These are phyloP conservation scores for Meteorus colon DNA, from an alignment of 2,888 invertebrate genomes.

Conservation along the genomic window DNA sequence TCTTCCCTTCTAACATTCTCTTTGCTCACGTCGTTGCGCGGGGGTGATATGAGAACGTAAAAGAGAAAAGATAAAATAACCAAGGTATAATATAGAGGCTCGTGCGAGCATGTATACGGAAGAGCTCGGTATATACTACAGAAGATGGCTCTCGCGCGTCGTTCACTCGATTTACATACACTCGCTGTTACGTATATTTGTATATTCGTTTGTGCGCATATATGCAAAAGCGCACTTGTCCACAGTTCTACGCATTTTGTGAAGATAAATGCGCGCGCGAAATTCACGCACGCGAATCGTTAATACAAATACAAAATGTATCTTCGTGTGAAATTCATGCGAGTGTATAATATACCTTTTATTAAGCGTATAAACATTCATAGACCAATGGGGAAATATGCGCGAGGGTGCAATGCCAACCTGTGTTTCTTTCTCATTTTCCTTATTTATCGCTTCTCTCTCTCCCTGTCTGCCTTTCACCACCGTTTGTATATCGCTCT, in stretches of 20 bases:
- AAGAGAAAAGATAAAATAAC: conserved; percentile 41
- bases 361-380: conserved; percentile 21
- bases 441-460: not conserved
- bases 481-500: not conserved
- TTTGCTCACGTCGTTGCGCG: conserved; percentile 37
- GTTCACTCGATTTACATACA: conserved; percentile 38
- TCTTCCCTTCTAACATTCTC: conserved; percentile 31
- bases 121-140: conserved; percentile 24
- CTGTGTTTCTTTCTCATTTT: not conserved
- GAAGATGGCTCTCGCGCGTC: conserved; percentile 30
- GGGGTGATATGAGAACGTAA: conserved; percentile 39
- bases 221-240: conserved; percentile 25
- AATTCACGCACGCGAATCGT: not conserved
- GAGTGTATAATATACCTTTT: conserved; percentile 6
- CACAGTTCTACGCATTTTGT: not conserved
- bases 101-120: conserved; percentile 53
- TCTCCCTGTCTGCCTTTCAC: conserved; percentile 7
- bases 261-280: conserved; percentile 33
- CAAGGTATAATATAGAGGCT: conserved; percentile 45
- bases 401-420: not conserved
- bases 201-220: conserved; percentile 16
- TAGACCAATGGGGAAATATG: conserved; percentile 18
- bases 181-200: conserved; percentile 16
- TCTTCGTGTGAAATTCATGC: not conserved
- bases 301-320: conserved; percentile 5